Percentiles rank a stretch among this genome's conserved stretches.
phyloP scores from a whole-genome alignment of 2,797 vertebrate genomes.

The Carcharodon carcharias region DNA sequence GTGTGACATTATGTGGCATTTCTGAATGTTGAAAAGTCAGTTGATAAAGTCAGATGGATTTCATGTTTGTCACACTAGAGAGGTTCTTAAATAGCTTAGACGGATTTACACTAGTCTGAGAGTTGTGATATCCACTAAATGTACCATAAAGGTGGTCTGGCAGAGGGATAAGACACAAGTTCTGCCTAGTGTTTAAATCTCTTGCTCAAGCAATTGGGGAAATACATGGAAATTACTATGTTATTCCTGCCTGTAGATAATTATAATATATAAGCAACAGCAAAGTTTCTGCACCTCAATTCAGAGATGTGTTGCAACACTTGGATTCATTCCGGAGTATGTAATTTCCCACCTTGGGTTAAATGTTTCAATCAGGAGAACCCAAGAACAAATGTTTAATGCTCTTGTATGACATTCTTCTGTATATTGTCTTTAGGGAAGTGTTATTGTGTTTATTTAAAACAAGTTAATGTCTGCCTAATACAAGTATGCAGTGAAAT shows the following conservation, averaged over 20 bases:
- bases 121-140: not conserved
- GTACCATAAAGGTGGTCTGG: not conserved
- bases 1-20: not conserved
- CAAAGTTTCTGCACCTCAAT: not conserved
- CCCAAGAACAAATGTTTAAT: not conserved
- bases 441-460: not conserved
- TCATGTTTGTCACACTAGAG: not conserved
- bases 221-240: not conserved
- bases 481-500: not conserved
- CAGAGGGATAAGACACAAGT: not conserved
- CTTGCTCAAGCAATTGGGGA: not conserved
- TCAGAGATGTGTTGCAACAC: not conserved
- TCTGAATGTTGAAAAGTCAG: not conserved
- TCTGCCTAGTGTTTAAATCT: not conserved
- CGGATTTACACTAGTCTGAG: not conserved
- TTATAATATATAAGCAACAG: not conserved
- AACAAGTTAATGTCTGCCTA: not conserved
- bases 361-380: not conserved
- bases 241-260: not conserved
- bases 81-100: not conserved
- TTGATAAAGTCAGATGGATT: not conserved
- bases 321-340: not conserved
- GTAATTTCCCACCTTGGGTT: not conserved
- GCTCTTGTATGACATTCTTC: not conserved
- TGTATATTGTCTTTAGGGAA: not conserved